Evolutionary conservation across 2,113 vertebrate species (phyloP).

Genomic region (Sphaerodactylus townsendi): DNA sequence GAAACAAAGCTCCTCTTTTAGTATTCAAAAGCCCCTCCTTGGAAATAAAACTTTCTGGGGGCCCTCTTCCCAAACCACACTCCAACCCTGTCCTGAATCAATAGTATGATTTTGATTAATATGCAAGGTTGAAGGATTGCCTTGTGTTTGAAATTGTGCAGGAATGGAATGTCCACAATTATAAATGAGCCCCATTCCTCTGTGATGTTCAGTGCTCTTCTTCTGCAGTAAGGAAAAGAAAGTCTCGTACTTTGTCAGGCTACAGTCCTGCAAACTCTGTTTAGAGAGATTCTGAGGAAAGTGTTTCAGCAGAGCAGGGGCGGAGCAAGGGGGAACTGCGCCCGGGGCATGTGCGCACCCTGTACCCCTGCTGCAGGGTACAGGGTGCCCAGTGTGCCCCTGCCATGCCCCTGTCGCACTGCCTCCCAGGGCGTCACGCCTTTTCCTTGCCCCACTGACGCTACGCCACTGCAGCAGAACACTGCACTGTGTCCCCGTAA

Average conservation of each 20-base stretch:
- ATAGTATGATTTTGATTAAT: not conserved
- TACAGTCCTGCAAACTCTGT: not conserved
- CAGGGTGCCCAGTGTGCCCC: no score
- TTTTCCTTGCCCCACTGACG: no score
- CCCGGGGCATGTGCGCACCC: no score
- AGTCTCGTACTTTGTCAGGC: not conserved
- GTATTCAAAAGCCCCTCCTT: not conserved
- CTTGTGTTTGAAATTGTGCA: conserved; percentile 25
- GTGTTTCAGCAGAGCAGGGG: not conserved
- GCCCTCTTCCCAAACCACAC: not conserved
- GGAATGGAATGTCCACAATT: conserved; percentile 18
- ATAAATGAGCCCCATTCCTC: conserved; percentile 4
- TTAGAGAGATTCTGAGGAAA: not conserved
- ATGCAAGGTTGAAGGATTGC: conserved; percentile 16
- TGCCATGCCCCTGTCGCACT: no score
- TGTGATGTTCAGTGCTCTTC: not conserved
- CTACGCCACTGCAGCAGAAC: no score
- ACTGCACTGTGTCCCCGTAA: not conserved
- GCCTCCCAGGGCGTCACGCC: no score
- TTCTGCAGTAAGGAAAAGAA: not conserved
- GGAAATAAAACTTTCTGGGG: conserved; percentile 25
- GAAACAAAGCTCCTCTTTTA: not conserved
- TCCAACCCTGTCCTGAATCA: not conserved
- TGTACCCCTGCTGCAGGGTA: no score
- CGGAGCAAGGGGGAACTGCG: no score